A percentile compares a stretch with the other conserved stretches of the same genome.
Conservation (phyloP, 2,113 vertebrate genomes). For the Gobius niger region DNA sequence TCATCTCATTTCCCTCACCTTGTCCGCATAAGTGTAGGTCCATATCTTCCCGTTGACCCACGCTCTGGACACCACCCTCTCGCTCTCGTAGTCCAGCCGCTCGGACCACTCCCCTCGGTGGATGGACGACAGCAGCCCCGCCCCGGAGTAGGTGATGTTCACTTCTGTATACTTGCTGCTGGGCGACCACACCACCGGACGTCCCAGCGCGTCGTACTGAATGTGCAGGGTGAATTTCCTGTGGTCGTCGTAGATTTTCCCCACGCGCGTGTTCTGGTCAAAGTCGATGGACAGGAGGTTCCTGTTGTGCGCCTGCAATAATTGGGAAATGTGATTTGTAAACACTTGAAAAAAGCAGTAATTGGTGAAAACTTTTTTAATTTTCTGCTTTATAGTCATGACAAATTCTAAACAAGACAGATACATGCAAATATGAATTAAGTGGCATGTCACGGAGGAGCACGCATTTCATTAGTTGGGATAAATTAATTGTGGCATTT, state of each 20-base stretch:
- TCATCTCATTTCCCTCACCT: conserved; percentile 72
- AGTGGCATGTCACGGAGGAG: conserved; percentile 28
- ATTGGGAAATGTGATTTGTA: conserved; percentile 18
- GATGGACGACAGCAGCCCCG: conserved; percentile 87
- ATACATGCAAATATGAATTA: conserved; percentile 35
- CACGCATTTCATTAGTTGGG: conserved; percentile 47
- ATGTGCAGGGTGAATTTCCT: conserved; percentile 97
- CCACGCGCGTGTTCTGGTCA: conserved; percentile 89
- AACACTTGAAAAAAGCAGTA: conserved; percentile 5
- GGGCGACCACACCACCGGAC: conserved; percentile 92
- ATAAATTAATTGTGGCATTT: conserved; percentile 61
- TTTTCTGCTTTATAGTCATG: conserved; percentile 32
- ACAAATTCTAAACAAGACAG: conserved; percentile 25
- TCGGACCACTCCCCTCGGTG: conserved; percentile 95
- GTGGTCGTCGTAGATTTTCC: conserved; percentile 98
- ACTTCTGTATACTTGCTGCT: conserved; percentile 97
- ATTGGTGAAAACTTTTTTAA: conserved; percentile 14
- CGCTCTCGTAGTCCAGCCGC: conserved; percentile 93
- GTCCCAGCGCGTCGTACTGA: conserved; percentile 89
- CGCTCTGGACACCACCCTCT: conserved; percentile 89
- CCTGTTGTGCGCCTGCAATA: conserved; percentile 90
- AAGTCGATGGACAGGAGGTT: conserved; percentile 98
- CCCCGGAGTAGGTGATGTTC: conserved; percentile 90
- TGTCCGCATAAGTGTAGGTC: conserved; percentile 97
- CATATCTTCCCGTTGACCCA: conserved; percentile 99